These are phyloP conservation scores for Smithornis capensis DNA, from an alignment of 2,113 vertebrate species.

Conservation along the genomic window DNA sequence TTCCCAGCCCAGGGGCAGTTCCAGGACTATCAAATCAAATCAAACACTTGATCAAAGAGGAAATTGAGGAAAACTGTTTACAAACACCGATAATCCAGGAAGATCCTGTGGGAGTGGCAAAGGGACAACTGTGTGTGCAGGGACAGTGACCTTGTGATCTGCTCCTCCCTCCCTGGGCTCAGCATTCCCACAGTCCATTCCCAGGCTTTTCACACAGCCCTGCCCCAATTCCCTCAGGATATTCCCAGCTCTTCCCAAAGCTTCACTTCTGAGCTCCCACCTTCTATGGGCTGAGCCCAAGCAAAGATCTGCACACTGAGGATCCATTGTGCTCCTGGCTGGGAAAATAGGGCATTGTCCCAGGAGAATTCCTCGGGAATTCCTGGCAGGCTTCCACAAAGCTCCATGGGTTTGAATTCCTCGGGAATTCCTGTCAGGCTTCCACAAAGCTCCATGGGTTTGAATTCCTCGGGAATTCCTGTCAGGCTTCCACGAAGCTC, in stretches of 20 bases:
- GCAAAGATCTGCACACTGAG: not conserved
- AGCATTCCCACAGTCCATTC: rapidly evolving
- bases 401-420: not conserved
- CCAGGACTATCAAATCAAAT: not conserved
- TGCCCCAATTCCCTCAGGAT: rapidly evolving
- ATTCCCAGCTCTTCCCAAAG: not conserved
- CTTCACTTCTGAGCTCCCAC: not conserved
- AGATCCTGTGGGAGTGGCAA: not conserved
- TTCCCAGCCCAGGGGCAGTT: too few relatives aligned
- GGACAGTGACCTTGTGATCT: not conserved
- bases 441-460: too few relatives aligned
- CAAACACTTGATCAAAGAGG: not conserved
- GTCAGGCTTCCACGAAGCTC: too few relatives aligned
- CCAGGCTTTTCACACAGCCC: not conserved
- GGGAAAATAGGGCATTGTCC: not conserved
- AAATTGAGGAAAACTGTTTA: not conserved
- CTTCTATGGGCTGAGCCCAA: not conserved
- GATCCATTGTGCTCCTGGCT: not conserved
- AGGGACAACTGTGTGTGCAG: not conserved
- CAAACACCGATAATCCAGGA: not conserved
- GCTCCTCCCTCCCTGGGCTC: not conserved
- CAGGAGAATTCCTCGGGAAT: not conserved
- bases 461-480: too few relatives aligned
- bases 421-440: too few relatives aligned
- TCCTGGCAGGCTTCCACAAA: not conserved